Base-by-base conservation (phyloP, 2,888 invertebrate species). In the Mesoligia furuncula region DNA sequence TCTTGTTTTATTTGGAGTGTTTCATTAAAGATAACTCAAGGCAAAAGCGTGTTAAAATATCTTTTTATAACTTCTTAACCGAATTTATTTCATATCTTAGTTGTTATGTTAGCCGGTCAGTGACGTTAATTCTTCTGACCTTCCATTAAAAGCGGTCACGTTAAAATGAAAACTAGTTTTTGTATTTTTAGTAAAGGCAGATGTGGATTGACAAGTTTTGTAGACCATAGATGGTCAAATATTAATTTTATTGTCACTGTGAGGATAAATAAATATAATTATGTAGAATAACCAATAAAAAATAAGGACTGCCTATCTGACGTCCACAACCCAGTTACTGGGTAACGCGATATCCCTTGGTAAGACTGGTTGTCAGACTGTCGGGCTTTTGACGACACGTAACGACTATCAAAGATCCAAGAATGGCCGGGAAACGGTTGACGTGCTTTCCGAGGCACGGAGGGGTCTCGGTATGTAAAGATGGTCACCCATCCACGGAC, bases 131-230 rank as follows among this genome's bases (percentile, higher is more conserved):
- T 39, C 11, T 57, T 73, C 1, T 62, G 45, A 62, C 51, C 51
- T 66, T 81, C 31, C 20, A 11, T n/a, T 65, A 27, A 79, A 45
- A n/a, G 8, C 20, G 1, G 39, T 31, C 59, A 48, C 20, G 36
- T 59, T 66, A 67, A 67, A 61, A 61, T 54, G 67, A 67, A 75
- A 75, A 75, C 45, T 62, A 48, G 62, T 68, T 57, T 75, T 31
- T 3, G 8, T 66, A 20, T 48, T 62, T 39, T 31, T 45, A 20
- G 24, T 42, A 66, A 15, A 51, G 27, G 3, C 20, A 42, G 13
- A 74, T 66, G 36, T 61, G 17, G 59, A 57, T n/a, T 39, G 61
- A 62, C 73, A 3, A 48, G 27, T 75, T 81, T 31, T 27, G 24
- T 24, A 36, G 17, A 7, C n/a, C 51, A 45, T 51, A 36, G 3